phyloP scores from a whole-genome alignment of 2,888 invertebrate species.

The Dasysyrphus tricinctus region DNA sequence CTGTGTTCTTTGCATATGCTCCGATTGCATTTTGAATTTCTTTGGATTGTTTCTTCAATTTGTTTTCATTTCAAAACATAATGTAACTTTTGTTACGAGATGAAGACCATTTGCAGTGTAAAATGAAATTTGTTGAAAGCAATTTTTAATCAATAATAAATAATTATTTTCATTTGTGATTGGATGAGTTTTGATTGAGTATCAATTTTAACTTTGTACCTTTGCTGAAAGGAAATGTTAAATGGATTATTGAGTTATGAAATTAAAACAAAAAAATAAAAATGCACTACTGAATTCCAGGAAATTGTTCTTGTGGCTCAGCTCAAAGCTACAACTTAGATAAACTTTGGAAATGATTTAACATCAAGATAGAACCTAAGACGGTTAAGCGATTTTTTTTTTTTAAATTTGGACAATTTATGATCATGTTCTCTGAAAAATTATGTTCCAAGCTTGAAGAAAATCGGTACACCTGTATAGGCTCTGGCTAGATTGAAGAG shows the following conservation, averaged over 20 bases:
- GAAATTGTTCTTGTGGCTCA: too few species aligned
- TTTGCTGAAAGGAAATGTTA: not conserved
- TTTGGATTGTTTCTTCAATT: conserved; percentile 19
- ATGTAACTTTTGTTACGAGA: conserved; percentile 3
- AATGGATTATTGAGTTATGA: not conserved
- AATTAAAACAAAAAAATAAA: too few species aligned
- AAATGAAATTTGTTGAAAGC: not conserved
- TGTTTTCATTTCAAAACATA: not conserved
- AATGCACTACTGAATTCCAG: too few species aligned
- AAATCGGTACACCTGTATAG: too few species aligned
- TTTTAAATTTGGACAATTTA: too few species aligned
- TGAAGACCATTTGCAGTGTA: not conserved
- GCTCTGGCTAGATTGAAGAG: too few species aligned
- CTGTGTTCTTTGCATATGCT: conserved; percentile 20
- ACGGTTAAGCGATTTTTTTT: too few species aligned
- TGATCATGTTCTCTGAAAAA: too few species aligned
- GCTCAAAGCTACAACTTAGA: too few species aligned
- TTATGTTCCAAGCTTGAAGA: too few species aligned
- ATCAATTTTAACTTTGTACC: conserved; percentile 6
- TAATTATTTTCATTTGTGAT: conserved; percentile 10
- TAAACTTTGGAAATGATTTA: too few species aligned
- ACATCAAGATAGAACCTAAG: too few species aligned
- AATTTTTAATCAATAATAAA: conserved; percentile 13
- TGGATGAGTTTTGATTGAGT: conserved; percentile 7
- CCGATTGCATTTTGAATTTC: conserved; percentile 34